A percentile compares a stretch with the other conserved stretches of the same genome.
Conservation (phyloP, 2,113 vertebrate species). For the Sorex fumeus region DNA sequence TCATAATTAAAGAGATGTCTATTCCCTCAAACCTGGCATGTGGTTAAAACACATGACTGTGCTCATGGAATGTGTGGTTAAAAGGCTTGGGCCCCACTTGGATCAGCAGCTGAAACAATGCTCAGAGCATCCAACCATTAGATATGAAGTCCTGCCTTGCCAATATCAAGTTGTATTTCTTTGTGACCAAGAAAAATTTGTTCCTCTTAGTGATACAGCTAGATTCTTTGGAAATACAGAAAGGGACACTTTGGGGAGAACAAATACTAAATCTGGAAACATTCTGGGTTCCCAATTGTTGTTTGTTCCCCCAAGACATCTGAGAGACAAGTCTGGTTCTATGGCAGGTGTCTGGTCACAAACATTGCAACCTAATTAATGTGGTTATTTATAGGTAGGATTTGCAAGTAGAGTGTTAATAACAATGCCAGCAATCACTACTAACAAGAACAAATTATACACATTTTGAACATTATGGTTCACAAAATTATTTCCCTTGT, state of each 20-base stretch:
- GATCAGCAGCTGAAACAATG: background rate
- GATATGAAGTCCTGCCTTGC: background rate
- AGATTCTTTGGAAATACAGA: conserved; percentile 34
- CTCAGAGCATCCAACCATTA: background rate
- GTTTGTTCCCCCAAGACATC: background rate
- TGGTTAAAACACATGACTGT: conserved; percentile 34
- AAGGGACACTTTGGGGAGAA: conserved; percentile 54
- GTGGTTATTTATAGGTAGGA: conserved; percentile 37
- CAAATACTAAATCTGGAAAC: conserved; percentile 63
- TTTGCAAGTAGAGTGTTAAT: conserved; percentile 36
- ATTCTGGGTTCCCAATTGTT: conserved; percentile 53
- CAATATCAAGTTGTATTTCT: conserved; percentile 12
- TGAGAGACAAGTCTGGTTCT: conserved; percentile 59
- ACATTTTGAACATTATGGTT: conserved; percentile 17
- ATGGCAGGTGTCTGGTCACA: conserved; percentile 38
- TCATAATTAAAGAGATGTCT: conserved; percentile 70
- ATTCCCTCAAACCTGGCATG: conserved; percentile 26
- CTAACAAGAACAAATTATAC: conserved; percentile 55
- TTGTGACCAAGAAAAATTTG: conserved; percentile 29
- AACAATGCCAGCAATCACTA: conserved; percentile 46
- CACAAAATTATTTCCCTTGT: conserved; percentile 50
- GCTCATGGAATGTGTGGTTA: conserved; percentile 11
- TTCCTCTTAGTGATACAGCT: conserved; percentile 8
- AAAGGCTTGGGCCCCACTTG: background rate
- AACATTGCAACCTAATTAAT: conserved; percentile 64